Conservation (phyloP, 2,888 invertebrate genomes). For the Pristionchus entomophagus region DNA sequence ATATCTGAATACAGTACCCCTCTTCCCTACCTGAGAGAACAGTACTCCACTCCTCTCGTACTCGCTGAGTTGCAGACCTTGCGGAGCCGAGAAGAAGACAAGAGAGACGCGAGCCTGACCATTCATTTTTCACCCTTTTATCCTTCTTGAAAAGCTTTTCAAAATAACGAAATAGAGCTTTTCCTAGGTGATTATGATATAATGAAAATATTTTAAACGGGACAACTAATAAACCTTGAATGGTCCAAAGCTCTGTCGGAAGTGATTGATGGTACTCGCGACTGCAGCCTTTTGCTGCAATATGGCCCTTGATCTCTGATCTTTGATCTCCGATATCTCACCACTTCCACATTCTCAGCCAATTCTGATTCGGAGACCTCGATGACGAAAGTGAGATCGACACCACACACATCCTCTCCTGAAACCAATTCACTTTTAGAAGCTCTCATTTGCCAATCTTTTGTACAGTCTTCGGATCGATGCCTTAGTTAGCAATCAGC, state of each 20-base stretch:
- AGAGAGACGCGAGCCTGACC: constrained; percentile 33
- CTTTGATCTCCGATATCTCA: neutral
- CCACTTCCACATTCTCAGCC: constrained; percentile 44
- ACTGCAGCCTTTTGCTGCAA: constrained; percentile 46
- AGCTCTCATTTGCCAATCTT: neutral
- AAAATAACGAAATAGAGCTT: no score
- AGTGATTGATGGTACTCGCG: constrained; percentile 32
- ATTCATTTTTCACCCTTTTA: neutral
- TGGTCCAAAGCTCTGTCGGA: constrained; percentile 42
- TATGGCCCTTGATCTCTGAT: neutral
- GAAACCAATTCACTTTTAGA: no score
- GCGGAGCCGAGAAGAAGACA: constrained; percentile 44
- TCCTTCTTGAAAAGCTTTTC: no score
- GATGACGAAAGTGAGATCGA: constrained; percentile 47
- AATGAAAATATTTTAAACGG: no score
- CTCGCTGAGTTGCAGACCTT: constrained; percentile 35
- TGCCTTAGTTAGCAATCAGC: neutral
- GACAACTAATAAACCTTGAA: no score
- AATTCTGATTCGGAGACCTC: constrained; percentile 42
- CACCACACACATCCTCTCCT: constrained; percentile 42
- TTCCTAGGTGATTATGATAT: no score
- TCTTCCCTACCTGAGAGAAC: constrained; percentile 21
- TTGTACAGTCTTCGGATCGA: neutral
- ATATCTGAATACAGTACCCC: neutral
- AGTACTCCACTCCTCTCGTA: constrained; percentile 46